Evolutionary conservation across 1,140 invertebrate genomes (phyloP), one percentile per base, ranked within the genome.

Genomic region (Camponotus floridanus): DNA sequence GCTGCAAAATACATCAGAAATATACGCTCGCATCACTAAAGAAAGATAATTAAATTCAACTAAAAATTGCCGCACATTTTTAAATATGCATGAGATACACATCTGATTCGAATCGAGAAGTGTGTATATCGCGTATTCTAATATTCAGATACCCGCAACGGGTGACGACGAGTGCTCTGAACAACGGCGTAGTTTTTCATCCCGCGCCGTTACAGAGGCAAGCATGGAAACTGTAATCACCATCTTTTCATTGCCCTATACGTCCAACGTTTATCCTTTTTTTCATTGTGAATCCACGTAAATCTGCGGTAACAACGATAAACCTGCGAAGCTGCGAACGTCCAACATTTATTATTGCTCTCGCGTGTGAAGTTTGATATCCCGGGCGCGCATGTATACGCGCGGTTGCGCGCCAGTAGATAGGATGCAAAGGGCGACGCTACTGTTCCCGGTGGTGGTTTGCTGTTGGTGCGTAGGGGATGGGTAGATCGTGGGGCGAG

Each of bases 311-410:
- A 91, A 89, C 86, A 81, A 88, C 88, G 88, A 92, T 89, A 88
- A 93, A 91, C 86, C 88, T 89, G 88, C 83, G 83, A 91, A 89
- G 84, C 90, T 87, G 88, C 84, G 89, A 92, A 91, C 90, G 89
- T 90, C 86, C 87, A 81, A 87, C 90, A 91, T 92, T 92, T 89
- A 92, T 93, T 91, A 92, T 92, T 91, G 91, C 91, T 91, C 85
- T 87, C 89, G 90, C 89, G 88, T 91, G 88, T 91, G 92, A 94
- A 94, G 91, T 93, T 94, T 94, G 93, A 92, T 93, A 93, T 89
- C 89, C 85, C 88, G 68, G 86, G 80, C 89, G 88, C 80, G 76
- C 88, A 86, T 85, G 85, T 86, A 90, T 86, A 85, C 78, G 83
- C 86, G 89, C 88, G 76, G 74, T 81, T 55, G 74, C 62, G 76